These are phyloP conservation scores for Phrynosoma blainvillii DNA, from an alignment of 2,113 vertebrate species.

Conservation along the genomic window DNA sequence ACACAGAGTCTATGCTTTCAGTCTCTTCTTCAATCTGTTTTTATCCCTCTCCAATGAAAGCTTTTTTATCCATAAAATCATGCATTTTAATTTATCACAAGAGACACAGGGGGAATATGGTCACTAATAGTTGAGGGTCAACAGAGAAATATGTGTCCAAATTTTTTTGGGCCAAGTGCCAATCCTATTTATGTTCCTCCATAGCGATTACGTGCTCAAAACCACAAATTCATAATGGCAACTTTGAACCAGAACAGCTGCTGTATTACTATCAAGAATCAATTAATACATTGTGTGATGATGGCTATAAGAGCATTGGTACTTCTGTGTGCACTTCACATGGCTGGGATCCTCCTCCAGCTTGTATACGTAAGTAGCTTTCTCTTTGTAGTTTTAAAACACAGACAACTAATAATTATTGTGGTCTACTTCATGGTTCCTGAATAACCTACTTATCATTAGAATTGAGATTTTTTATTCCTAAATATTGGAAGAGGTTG, in stretches of 20 bases:
- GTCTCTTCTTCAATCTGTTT: neutral
- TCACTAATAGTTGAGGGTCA: neutral
- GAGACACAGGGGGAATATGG: neutral
- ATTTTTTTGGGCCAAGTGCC: neutral
- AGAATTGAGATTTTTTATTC: no score
- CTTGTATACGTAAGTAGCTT: conserved; percentile 69
- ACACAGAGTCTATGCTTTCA: neutral
- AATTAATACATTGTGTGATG: conserved; percentile 46
- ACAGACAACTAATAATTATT: neutral
- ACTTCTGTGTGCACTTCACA: conserved; percentile 48
- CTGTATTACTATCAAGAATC: neutral
- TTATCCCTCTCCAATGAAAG: no score
- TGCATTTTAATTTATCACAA: neutral
- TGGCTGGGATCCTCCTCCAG: conserved; percentile 68
- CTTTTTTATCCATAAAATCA: no score
- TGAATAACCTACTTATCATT: no score
- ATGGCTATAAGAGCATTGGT: neutral
- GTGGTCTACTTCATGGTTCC: neutral
- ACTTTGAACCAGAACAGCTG: conserved; percentile 16
- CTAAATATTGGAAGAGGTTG: no score
- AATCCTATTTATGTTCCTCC: conserved; percentile 10
- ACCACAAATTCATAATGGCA: conserved; percentile 64
- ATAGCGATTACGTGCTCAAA: conserved; percentile 60
- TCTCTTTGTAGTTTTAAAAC: neutral
- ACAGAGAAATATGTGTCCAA: neutral